phyloP scores from a whole-genome alignment of 2,888 invertebrate species.

The Tinea trinotella region DNA sequence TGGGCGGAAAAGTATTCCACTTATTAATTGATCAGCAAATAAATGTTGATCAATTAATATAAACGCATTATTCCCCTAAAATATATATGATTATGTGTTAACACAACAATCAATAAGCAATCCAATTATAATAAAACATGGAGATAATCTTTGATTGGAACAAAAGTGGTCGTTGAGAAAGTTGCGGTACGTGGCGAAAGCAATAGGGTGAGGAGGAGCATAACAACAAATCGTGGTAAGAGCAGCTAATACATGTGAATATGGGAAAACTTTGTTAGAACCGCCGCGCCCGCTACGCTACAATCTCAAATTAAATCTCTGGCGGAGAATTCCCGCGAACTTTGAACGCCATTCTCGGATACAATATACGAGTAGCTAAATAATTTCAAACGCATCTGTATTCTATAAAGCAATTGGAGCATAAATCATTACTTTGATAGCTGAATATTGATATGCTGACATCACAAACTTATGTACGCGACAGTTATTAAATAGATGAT shows the following conservation, averaged over 20 bases:
- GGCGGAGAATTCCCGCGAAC: conserved; percentile 25
- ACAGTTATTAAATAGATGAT: too few species aligned
- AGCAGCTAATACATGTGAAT: conserved; percentile 55
- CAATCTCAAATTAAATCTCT: conserved; percentile 67
- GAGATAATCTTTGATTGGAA: not conserved
- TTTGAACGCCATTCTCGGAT: conserved; percentile 9
- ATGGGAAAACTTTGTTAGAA: conserved; percentile 50
- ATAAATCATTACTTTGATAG: not conserved
- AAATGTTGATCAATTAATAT: too few species aligned
- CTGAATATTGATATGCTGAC: too few species aligned
- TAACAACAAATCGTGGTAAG: conserved; percentile 48
- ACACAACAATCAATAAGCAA: too few species aligned
- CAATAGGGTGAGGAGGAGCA: conserved; percentile 27
- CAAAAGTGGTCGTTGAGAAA: not conserved
- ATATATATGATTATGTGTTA: too few species aligned
- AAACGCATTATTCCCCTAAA: too few species aligned
- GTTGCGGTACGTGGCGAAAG: conserved; percentile 35
- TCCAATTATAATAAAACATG: too few species aligned
- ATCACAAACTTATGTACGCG: too few species aligned
- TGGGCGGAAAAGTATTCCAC: too few species aligned
- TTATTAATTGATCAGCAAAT: too few species aligned
- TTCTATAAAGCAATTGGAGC: conserved; percentile 7
- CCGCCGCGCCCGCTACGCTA: conserved; percentile 34
- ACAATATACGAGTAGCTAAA: conserved; percentile 3
- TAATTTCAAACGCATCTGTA: conserved; percentile 15